Evolutionary conservation across 2,888 invertebrate species (phyloP).

Genomic region (Gibbula magus): DNA sequence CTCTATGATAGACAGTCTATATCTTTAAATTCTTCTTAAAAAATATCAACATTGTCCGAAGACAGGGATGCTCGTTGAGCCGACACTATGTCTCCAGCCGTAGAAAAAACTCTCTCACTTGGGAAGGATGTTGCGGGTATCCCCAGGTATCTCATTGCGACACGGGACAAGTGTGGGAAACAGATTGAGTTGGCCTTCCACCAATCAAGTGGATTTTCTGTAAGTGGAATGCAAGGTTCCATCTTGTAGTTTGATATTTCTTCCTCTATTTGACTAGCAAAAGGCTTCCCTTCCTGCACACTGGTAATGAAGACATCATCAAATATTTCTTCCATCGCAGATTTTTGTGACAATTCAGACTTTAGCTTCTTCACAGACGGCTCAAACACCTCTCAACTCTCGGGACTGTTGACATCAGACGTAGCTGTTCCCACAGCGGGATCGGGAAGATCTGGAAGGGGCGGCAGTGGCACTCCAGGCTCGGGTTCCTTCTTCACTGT

Average conservation of each 20-base stretch:
- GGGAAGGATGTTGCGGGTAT: conserved; percentile 6
- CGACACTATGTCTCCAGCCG: conserved; percentile 23
- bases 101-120: conserved; percentile 11
- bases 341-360: too few relatives aligned
- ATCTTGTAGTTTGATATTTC: not conserved
- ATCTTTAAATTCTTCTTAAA: conserved; percentile 1
- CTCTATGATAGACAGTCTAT: too few relatives aligned
- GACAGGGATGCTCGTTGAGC: not conserved
- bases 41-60: conserved; percentile 5
- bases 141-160: not conserved
- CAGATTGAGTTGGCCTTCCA: not conserved
- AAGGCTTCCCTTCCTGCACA: not conserved
- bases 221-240: not conserved
- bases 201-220: not conserved
- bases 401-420: too few relatives aligned
- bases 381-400: too few relatives aligned
- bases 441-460: too few relatives aligned
- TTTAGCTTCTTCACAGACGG: too few relatives aligned
- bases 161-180: not conserved
- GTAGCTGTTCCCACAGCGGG: too few relatives aligned
- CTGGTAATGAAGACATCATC: not conserved
- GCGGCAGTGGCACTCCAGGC: too few relatives aligned
- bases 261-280: not conserved
- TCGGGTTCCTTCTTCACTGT: too few relatives aligned
- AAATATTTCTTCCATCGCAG: not conserved